phyloP scores from a whole-genome alignment of 2,113 vertebrate genomes.

The Hyla sarda region DNA sequence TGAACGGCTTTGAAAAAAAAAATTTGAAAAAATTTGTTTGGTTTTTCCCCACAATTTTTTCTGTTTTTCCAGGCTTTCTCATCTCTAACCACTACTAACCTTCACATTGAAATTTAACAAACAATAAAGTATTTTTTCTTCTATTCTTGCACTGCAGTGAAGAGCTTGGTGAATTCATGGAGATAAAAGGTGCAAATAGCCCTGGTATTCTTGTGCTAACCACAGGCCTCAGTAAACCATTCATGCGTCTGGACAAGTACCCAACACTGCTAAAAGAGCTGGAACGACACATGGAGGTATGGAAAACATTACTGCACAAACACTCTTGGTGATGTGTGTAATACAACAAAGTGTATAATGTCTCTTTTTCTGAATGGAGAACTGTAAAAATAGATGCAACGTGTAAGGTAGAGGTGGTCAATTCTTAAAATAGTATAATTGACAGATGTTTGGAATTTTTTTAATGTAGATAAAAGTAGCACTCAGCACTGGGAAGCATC shows the following conservation, averaged over 20 bases:
- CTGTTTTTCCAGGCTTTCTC: no score
- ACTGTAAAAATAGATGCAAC: neutral
- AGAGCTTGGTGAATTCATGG: conserved; percentile 95
- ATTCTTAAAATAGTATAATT: neutral
- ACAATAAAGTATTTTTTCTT: neutral
- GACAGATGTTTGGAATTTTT: neutral
- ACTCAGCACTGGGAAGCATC: no score
- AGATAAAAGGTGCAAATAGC: conserved; percentile 87
- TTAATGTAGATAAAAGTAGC: no score
- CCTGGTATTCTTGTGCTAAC: conserved; percentile 95
- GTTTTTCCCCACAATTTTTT: no score
- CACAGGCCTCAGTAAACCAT: conserved; percentile 98
- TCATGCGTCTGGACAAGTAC: conserved; percentile 98
- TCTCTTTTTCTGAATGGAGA: neutral
- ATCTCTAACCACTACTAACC: neutral
- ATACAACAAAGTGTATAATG: no score
- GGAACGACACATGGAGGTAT: conserved; percentile 98
- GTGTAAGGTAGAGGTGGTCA: neutral
- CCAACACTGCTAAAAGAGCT: conserved; percentile 95
- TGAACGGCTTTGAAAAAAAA: no score
- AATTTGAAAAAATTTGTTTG: no score
- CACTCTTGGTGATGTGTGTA: no score
- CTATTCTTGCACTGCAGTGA: conserved; percentile 74
- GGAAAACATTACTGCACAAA: conserved; percentile 41
- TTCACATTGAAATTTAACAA: neutral